These are phyloP conservation scores for Agriopis aurantiaria DNA, from an alignment of 2,888 invertebrate genomes.

Conservation along the genomic window DNA sequence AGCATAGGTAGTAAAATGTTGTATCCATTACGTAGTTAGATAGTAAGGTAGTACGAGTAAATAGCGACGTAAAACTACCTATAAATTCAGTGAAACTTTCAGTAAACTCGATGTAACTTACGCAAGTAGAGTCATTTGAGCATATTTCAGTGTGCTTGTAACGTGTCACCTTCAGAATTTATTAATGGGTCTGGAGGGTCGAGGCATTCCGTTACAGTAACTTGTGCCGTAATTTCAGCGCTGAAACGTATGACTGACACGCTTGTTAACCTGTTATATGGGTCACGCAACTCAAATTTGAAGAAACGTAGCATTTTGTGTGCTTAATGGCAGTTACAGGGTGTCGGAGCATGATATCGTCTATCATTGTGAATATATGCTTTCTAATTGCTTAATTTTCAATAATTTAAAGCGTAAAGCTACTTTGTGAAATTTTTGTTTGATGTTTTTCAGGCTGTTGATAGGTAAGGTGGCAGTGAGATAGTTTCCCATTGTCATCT, in stretches of 20 bases:
- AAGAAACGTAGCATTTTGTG: slow-evolving; percentile 24
- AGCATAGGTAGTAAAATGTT: slow-evolving; percentile 41
- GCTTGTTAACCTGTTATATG: slow-evolving; percentile 47
- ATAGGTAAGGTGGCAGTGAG: no score
- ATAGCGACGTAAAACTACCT: slow-evolving; percentile 6
- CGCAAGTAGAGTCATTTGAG: slow-evolving; percentile 24
- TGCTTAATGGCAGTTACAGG: slow-evolving; percentile 17
- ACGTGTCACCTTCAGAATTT: slow-evolving; percentile 37
- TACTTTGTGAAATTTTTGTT: background rate
- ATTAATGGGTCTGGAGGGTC: slow-evolving; percentile 35
- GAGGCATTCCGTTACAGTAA: slow-evolving; percentile 34
- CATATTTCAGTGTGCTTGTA: slow-evolving; percentile 38
- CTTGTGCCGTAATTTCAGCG: slow-evolving; percentile 45
- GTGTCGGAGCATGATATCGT: background rate
- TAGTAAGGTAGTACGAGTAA: slow-evolving; percentile 7
- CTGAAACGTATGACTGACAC: slow-evolving; percentile 58
- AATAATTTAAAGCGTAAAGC: background rate
- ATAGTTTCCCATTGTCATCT: no score
- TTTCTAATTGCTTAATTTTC: background rate
- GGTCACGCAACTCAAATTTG: slow-evolving; percentile 49
- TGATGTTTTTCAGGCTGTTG: no score
- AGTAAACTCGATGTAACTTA: slow-evolving; percentile 22
- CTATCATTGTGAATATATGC: background rate
- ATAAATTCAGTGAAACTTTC: slow-evolving; percentile 14
- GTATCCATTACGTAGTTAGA: slow-evolving; percentile 5